Conservation (phyloP, 2,113 vertebrate genomes). For the Nansenia antarctica region DNA sequence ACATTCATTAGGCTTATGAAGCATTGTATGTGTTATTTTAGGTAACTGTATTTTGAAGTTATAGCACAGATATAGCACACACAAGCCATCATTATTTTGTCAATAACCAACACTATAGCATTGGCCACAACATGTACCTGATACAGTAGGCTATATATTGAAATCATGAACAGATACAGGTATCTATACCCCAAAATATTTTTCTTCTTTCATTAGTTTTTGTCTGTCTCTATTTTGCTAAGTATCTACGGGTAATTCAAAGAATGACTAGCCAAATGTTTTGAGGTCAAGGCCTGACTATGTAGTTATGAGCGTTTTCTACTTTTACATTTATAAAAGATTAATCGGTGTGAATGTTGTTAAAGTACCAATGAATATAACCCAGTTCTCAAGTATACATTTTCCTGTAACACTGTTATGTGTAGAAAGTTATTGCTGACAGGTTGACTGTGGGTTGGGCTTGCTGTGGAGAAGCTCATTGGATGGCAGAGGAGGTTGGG, state of each 20-base stretch:
- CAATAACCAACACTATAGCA: slow-evolving; percentile 8
- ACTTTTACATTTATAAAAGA: slow-evolving; percentile 7
- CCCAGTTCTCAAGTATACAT: neutral
- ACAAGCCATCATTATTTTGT: neutral
- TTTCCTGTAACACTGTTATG: neutral
- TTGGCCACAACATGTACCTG: slow-evolving; percentile 2
- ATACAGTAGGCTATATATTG: too few species aligned
- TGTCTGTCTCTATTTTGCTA: neutral
- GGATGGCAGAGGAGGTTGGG: too few species aligned
- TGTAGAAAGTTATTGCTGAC: neutral
- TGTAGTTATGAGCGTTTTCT: neutral
- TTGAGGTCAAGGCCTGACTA: neutral
- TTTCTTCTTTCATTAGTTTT: neutral
- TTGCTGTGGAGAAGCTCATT: neutral
- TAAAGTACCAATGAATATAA: neutral
- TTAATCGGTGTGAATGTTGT: neutral
- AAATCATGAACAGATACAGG: neutral
- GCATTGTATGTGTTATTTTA: neutral
- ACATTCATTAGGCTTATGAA: neutral
- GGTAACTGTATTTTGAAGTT: neutral
- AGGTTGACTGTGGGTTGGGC: neutral
- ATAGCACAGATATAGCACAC: neutral
- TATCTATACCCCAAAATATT: neutral
- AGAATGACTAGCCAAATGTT: neutral
- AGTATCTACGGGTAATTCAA: neutral